Conservation (phyloP, 2,888 invertebrate species). For the Amphipoea oculea region DNA sequence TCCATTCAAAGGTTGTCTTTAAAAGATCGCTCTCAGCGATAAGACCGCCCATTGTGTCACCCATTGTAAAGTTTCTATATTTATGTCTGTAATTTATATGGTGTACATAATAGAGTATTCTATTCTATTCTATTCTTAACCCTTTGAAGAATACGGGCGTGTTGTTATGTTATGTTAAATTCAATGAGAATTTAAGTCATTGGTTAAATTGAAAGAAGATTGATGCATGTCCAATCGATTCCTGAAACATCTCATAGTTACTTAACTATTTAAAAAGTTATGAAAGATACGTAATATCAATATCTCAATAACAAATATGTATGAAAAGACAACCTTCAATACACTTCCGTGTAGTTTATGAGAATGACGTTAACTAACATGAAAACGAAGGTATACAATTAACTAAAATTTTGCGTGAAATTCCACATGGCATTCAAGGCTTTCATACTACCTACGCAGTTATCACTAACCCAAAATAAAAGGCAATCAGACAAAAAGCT, state of each 20-base stretch:
- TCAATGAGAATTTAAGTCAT: too few species aligned
- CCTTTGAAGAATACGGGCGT: too few species aligned
- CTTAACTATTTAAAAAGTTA: not conserved
- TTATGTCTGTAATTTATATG: too few species aligned
- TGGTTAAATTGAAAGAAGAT: not conserved
- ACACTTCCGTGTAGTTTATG: not conserved
- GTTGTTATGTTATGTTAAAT: too few species aligned
- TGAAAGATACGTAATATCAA: not conserved
- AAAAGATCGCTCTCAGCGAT: too few species aligned
- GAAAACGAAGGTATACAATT: not conserved
- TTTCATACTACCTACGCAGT: conserved; percentile 21
- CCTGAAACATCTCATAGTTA: not conserved
- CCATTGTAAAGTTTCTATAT: too few species aligned
- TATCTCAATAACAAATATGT: not conserved
- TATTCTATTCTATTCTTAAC: too few species aligned
- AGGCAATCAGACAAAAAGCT: conserved; percentile 53
- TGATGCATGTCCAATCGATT: not conserved
- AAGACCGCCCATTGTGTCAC: too few species aligned
- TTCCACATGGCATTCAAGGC: conserved; percentile 21
- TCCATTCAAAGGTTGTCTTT: too few species aligned
- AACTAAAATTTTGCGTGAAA: conserved; percentile 3
- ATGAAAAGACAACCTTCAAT: not conserved
- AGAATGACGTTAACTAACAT: not conserved
- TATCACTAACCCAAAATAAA: conserved; percentile 34
- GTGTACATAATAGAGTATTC: too few species aligned